Evolutionary conservation across 35 echinoderm and acorn worm species (phyloP).

Genomic region (Lytechinus variegatus): DNA sequence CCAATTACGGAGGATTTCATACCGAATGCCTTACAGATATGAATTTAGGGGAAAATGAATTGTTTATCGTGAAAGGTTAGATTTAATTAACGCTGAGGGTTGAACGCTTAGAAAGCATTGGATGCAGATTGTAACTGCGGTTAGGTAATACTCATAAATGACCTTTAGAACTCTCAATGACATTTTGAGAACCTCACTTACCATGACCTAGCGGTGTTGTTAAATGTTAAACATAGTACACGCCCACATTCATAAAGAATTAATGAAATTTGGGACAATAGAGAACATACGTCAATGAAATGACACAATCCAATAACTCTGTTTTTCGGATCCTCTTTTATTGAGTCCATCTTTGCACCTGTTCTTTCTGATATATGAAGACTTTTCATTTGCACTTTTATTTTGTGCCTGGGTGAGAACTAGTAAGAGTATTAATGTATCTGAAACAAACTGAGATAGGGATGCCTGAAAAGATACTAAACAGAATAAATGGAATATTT

Average conservation of each 20-base stretch:
- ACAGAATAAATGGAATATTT: not conserved
- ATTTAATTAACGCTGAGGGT: constrained; percentile 12
- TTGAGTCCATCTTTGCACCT: not conserved
- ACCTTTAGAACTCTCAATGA: not conserved
- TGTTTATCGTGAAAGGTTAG: not conserved
- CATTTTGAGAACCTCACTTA: not conserved
- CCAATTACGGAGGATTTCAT: not conserved
- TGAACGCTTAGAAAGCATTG: not conserved
- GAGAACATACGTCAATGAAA: not conserved
- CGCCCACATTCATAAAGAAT: not conserved
- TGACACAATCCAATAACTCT: not conserved
- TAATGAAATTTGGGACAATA: not conserved
- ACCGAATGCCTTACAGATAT: not conserved
- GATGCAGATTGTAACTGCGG: not conserved
- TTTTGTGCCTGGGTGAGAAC: not conserved
- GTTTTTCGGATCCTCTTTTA: not conserved
- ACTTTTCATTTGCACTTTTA: not conserved
- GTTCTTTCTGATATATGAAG: not conserved
- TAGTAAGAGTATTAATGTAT: not conserved
- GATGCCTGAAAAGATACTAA: not conserved
- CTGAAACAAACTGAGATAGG: not conserved
- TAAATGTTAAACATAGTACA: not conserved
- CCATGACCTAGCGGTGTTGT: not conserved
- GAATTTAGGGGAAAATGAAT: not conserved
- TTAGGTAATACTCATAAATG: constrained; percentile 6